Evolutionary conservation across 2,797 vertebrate species (phyloP).

Genomic region (Lagorchestes hirsutus): DNA sequence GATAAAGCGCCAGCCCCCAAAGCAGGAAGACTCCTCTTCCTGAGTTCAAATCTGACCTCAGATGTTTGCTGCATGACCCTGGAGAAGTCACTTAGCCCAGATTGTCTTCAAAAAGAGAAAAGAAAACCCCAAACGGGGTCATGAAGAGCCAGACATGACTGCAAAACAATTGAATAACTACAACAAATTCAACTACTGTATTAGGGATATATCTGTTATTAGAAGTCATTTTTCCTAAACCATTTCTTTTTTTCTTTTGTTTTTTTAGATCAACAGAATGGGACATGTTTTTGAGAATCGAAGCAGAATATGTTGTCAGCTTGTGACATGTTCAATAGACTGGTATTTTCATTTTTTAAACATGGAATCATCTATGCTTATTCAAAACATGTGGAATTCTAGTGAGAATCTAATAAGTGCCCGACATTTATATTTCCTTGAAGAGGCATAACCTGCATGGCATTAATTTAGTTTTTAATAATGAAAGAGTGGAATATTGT

Average conservation of each 20-base stretch:
- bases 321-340: slow-evolving; percentile 93
- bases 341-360: slow-evolving; percentile 85
- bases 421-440: slow-evolving; percentile 2
- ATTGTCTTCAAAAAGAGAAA: too few relatives aligned
- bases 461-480: slow-evolving; percentile 11
- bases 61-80: too few relatives aligned
- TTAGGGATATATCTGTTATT: not conserved
- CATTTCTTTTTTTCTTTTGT: not conserved
- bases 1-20: too few relatives aligned
- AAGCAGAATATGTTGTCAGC: slow-evolving; percentile 87
- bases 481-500: slow-evolving; percentile 21
- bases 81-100: too few relatives aligned
- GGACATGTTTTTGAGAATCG: slow-evolving; percentile 90
- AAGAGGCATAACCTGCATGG: not conserved
- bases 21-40: too few relatives aligned
- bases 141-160: not conserved
- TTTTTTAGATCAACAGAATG: slow-evolving; percentile 86
- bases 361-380: slow-evolving; percentile 12
- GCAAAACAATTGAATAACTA: not conserved
- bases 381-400: not conserved
- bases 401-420: slow-evolving; percentile 14
- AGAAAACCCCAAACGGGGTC: too few relatives aligned
- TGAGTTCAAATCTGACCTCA: too few relatives aligned
- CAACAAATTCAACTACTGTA: not conserved
- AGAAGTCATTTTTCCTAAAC: slow-evolving; percentile 42